Conservation (phyloP, 2,888 invertebrate species). For the Kuschelorhynchus macadamiae region DNA sequence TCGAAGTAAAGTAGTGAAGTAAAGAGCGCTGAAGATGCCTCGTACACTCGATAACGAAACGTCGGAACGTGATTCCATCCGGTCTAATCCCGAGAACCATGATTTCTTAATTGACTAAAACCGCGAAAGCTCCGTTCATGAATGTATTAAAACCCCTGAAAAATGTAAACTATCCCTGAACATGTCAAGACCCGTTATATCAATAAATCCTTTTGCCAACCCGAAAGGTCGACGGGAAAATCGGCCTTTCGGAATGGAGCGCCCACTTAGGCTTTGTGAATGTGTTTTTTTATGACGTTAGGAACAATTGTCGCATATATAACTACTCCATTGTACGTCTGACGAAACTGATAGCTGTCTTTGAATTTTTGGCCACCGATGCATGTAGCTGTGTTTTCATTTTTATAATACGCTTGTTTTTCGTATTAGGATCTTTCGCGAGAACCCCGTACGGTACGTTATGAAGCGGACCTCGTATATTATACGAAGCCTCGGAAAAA, state of each 20-base stretch:
- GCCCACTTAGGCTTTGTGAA: conserved; percentile 42
- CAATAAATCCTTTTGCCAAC: conserved; percentile 28
- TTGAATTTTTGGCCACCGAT: conserved; percentile 43
- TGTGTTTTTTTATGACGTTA: conserved; percentile 50
- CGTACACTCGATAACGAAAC: no score
- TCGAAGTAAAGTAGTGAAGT: no score
- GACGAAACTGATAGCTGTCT: conserved; percentile 40
- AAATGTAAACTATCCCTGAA: neutral
- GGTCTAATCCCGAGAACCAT: no score
- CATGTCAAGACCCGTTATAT: conserved; percentile 18
- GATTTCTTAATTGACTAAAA: no score
- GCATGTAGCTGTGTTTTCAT: conserved; percentile 43
- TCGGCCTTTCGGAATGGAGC: conserved; percentile 23
- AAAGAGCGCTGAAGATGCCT: no score
- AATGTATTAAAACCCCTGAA: no score
- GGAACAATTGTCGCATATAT: conserved; percentile 43
- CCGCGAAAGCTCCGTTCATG: no score
- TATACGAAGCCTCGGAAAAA: conserved; percentile 10
- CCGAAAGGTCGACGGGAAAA: conserved; percentile 13
- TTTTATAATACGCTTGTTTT: conserved; percentile 22
- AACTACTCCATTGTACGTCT: conserved; percentile 42
- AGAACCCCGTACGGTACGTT: conserved; percentile 7
- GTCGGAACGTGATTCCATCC: no score
- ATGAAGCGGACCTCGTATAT: conserved; percentile 22
- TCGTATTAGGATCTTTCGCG: conserved; percentile 25